phyloP scores from a whole-genome alignment of 2,113 vertebrate genomes.

The Scopus umbretta region DNA sequence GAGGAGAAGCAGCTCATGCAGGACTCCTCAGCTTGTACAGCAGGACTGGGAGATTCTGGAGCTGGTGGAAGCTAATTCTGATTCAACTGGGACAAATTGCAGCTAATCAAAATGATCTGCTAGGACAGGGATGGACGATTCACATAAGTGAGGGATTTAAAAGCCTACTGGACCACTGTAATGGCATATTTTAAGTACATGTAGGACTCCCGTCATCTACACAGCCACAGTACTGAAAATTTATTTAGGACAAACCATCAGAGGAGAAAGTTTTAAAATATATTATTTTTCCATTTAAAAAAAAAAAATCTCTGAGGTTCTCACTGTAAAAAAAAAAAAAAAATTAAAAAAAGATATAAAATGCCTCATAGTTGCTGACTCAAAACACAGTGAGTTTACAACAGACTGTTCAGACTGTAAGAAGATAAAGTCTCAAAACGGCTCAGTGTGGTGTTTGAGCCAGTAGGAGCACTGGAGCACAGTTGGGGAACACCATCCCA shows the following conservation, averaged over 20 bases:
- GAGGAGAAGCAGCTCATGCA: neutral
- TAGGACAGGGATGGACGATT: neutral
- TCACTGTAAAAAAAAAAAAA: neutral
- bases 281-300: neutral
- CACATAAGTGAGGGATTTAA: neutral
- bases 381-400: neutral
- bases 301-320: neutral
- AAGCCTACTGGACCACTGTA: neutral
- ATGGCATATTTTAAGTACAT: neutral
- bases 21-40: neutral
- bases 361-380: neutral
- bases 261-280: neutral
- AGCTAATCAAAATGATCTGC: constrained; percentile 23
- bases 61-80: neutral
- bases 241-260: neutral
- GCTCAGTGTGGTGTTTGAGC: neutral
- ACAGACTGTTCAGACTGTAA: neutral
- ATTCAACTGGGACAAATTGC: constrained; percentile 12
- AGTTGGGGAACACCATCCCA: neutral
- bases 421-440: neutral
- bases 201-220: neutral
- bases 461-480: neutral
- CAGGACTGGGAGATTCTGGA: neutral
- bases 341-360: neutral
- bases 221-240: neutral